These are phyloP conservation scores for Drosophila fulvimacula DNA, from an alignment of 2,888 invertebrate species.

Conservation along the genomic window DNA sequence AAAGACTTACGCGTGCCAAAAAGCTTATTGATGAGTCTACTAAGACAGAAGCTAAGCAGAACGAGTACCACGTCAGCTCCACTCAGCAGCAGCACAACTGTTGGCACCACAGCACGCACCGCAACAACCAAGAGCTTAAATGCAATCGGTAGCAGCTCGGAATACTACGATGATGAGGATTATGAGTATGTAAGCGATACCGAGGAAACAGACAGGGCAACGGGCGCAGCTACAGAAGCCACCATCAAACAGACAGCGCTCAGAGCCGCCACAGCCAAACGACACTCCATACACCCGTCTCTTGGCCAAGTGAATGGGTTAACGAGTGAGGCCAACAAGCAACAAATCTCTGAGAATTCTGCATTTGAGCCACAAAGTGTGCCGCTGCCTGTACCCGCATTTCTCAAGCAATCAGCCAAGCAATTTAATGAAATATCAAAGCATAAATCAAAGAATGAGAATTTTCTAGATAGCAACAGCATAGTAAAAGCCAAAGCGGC, in stretches of 20 bases:
- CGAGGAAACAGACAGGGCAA: conserved; percentile 24
- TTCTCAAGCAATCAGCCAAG: conserved; percentile 36
- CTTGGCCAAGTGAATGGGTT: conserved; percentile 37
- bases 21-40: conserved; percentile 43
- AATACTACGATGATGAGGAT: conserved; percentile 43
- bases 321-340: conserved; percentile 53
- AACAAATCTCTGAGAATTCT: conserved; percentile 17
- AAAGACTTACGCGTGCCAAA: conserved; percentile 32
- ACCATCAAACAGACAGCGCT: conserved; percentile 50
- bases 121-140: conserved; percentile 12
- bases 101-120: conserved; percentile 7
- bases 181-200: conserved; percentile 47
- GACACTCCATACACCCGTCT: conserved; percentile 43
- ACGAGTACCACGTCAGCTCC: conserved; percentile 20
- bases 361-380: conserved; percentile 31
- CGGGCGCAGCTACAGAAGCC: conserved; percentile 25
- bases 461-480: conserved; percentile 5
- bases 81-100: conserved; percentile 12
- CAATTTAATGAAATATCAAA: conserved; percentile 29
- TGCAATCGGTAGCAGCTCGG: conserved; percentile 14
- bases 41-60: conserved; percentile 43
- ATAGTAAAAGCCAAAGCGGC: background rate
- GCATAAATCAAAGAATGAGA: conserved; percentile 35
- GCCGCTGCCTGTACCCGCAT: conserved; percentile 20
- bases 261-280: conserved; percentile 33